Evolutionary conservation across 2,888 invertebrate genomes (phyloP).

Genomic region (Tinea semifulvella): DNA sequence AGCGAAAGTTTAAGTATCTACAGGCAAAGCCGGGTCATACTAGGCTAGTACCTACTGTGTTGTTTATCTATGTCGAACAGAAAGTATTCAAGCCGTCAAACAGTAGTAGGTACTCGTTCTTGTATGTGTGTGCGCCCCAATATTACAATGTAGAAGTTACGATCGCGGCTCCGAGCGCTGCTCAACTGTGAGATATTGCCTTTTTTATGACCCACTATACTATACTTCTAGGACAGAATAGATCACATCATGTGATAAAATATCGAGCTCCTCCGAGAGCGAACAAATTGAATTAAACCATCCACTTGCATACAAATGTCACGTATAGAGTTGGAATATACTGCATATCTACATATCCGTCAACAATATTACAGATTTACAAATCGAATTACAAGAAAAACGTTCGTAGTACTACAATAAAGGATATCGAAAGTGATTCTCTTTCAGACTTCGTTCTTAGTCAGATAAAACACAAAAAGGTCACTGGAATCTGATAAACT

Average conservation of each 20-base stretch:
- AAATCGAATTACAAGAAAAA: background rate
- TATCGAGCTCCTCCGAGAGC: constrained; percentile 56
- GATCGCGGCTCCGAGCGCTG: constrained; percentile 55
- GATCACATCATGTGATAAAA: constrained; percentile 67
- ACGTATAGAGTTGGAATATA: constrained; percentile 48
- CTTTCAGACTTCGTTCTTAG: too few relatives aligned
- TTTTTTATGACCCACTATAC: constrained; percentile 65
- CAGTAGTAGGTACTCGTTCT: too few relatives aligned
- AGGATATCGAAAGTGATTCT: too few relatives aligned
- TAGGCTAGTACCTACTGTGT: too few relatives aligned
- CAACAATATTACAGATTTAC: constrained; percentile 9
- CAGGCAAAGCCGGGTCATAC: too few relatives aligned
- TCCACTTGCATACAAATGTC: constrained; percentile 64
- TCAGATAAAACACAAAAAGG: too few relatives aligned
- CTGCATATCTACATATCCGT: constrained; percentile 1
- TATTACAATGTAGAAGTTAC: constrained; percentile 62
- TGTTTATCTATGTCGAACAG: too few relatives aligned
- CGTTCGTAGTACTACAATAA: too few relatives aligned
- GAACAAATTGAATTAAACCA: constrained; percentile 63
- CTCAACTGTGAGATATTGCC: constrained; percentile 66
- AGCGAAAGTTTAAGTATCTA: too few relatives aligned
- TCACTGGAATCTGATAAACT: too few relatives aligned
- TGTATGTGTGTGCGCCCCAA: constrained; percentile 2
- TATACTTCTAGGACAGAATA: constrained; percentile 63
- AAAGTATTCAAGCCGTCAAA: too few relatives aligned